Conservation (phyloP, 2,888 invertebrate genomes). For the Drosophila villosipedis region DNA sequence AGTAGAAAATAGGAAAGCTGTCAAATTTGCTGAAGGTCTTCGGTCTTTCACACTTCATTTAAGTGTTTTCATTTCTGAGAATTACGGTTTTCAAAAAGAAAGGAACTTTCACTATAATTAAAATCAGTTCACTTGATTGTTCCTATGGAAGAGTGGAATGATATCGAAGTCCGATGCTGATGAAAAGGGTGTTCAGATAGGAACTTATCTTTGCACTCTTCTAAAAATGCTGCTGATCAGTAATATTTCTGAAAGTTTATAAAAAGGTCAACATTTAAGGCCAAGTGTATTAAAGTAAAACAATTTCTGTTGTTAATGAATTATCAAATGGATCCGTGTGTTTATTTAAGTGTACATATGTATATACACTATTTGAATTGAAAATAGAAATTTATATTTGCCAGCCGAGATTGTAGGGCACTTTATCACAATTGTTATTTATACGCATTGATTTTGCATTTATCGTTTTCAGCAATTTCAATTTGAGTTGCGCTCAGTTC, state of each 20-base stretch:
- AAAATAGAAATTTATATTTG: constrained; percentile 22
- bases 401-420: constrained; percentile 2
- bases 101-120: not conserved
- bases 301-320: not conserved
- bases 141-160: not conserved
- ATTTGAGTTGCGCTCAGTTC: constrained; percentile 1
- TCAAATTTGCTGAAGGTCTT: not conserved
- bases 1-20: not conserved
- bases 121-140: not conserved
- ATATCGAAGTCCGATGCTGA: not conserved
- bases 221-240: too few relatives aligned
- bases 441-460: constrained; percentile 14
- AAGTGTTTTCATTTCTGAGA: not conserved
- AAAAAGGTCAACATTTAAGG: too few relatives aligned
- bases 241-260: too few relatives aligned
- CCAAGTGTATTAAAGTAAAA: too few relatives aligned
- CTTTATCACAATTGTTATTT: constrained; percentile 31
- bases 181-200: not conserved
- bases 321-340: not conserved
- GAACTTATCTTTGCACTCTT: not conserved
- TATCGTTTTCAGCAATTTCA: constrained; percentile 13
- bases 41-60: not conserved
- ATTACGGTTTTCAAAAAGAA: not conserved
- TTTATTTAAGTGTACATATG: not conserved
- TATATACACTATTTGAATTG: constrained; percentile 5